These are phyloP conservation scores for Tenthredo distinguenda DNA, from an alignment of 2,888 invertebrate species.

Conservation along the genomic window DNA sequence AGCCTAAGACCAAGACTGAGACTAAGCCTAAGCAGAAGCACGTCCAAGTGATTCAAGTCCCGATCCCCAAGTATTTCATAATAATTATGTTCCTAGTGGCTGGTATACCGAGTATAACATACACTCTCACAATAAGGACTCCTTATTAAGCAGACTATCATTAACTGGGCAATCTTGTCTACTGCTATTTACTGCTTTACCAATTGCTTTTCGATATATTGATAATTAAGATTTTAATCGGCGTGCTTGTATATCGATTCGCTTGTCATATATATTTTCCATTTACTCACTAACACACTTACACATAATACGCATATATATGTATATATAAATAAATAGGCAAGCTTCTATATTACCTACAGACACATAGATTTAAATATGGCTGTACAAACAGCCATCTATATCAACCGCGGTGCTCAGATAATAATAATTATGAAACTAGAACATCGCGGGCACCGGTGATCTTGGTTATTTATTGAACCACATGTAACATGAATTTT, in stretches of 20 bases:
- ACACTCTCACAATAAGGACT: conserved; percentile 64
- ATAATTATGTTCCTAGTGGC: conserved; percentile 67
- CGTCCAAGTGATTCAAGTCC: conserved; percentile 66
- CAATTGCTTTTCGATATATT: conserved; percentile 69
- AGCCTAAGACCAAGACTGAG: background rate
- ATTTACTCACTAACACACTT: conserved; percentile 7
- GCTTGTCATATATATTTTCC: conserved; percentile 50
- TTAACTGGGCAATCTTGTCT: conserved; percentile 72
- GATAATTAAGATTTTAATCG: conserved; percentile 74
- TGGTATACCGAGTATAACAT: conserved; percentile 51
- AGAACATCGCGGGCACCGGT: background rate
- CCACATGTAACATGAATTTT: background rate
- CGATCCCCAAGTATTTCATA: conserved; percentile 64
- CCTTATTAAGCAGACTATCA: conserved; percentile 75
- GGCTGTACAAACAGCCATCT: background rate
- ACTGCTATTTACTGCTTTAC: conserved; percentile 65
- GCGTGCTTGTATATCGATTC: conserved; percentile 53
- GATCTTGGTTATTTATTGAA: background rate
- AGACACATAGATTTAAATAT: background rate
- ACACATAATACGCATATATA: background rate
- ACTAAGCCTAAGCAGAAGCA: conserved; percentile 66
- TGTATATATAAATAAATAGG: background rate
- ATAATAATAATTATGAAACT: conserved; percentile 17
- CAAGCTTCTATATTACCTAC: background rate
- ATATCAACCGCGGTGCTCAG: background rate